Evolutionary conservation across 1,140 invertebrate species (phyloP).

Genomic region (Psilanteris sp.): DNA sequence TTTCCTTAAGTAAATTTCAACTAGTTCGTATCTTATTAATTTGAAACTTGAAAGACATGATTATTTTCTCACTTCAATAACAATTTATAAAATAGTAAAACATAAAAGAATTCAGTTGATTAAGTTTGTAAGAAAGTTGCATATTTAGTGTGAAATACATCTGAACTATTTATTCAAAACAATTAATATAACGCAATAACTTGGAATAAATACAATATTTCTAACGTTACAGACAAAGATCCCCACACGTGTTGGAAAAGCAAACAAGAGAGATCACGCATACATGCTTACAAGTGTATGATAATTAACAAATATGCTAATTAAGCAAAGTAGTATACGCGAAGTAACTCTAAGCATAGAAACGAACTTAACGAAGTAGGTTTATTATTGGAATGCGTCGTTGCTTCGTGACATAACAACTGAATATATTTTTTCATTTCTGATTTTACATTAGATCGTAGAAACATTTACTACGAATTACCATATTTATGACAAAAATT

Average conservation of each 20-base stretch:
- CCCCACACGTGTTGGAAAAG: conserved; percentile 18
- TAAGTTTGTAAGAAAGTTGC: too few relatives aligned
- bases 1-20: too few relatives aligned
- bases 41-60: too few relatives aligned
- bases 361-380: conserved; percentile 19
- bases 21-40: too few relatives aligned
- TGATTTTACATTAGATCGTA: conserved; percentile 17
- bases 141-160: too few relatives aligned
- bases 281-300: conserved; percentile 56
- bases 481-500: conserved; percentile 50
- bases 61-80: too few relatives aligned
- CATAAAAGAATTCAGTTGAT: too few relatives aligned
- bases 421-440: conserved; percentile 37
- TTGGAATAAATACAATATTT: conserved; percentile 4
- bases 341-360: conserved; percentile 61
- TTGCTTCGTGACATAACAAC: conserved; percentile 40
- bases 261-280: conserved; percentile 24
- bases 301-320: conserved; percentile 69
- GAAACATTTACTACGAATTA: conserved; percentile 30
- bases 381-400: conserved; percentile 49
- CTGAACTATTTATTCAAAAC: neutral
- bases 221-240: conserved; percentile 22
- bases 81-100: too few relatives aligned
- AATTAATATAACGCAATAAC: neutral
- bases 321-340: conserved; percentile 40